phyloP scores from a whole-genome alignment of 2,888 invertebrate genomes.

The Tetanocera ferruginea region DNA sequence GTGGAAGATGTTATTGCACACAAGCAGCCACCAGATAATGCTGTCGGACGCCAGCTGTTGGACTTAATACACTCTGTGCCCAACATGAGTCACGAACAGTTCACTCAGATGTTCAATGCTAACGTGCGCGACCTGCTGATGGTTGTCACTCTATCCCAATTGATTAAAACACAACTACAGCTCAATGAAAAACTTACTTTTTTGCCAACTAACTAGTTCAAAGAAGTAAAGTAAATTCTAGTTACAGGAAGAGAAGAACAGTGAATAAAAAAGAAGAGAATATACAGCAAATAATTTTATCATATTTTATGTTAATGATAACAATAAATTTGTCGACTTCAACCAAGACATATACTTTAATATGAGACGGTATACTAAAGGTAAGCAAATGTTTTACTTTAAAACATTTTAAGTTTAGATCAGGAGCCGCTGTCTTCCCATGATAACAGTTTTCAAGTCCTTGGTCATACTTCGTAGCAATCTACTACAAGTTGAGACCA shows the following conservation, averaged over 20 bases:
- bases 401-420: too few species aligned
- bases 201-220: slow-evolving; percentile 77
- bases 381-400: too few species aligned
- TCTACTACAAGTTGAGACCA: too few species aligned
- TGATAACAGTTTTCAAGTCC: too few species aligned
- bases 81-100: slow-evolving; percentile 89
- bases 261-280: not conserved
- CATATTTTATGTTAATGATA: slow-evolving; percentile 31
- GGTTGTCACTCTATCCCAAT: slow-evolving; percentile 95
- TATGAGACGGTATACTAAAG: not conserved
- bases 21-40: slow-evolving; percentile 83
- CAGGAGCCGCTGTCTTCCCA: too few species aligned
- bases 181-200: slow-evolving; percentile 95
- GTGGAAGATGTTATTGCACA: slow-evolving; percentile 94
- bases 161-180: slow-evolving; percentile 96
- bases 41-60: slow-evolving; percentile 90
- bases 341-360: slow-evolving; percentile 9
- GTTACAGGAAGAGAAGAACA: not conserved
- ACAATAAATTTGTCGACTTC: slow-evolving; percentile 44
- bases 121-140: slow-evolving; percentile 97
- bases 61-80: slow-evolving; percentile 94
- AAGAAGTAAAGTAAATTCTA: slow-evolving; percentile 23
- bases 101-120: slow-evolving; percentile 95
- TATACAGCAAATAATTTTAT: not conserved
- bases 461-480: too few species aligned